Evolutionary conservation across 1,140 invertebrate genomes (phyloP).

Genomic region (Mamestra configurata): DNA sequence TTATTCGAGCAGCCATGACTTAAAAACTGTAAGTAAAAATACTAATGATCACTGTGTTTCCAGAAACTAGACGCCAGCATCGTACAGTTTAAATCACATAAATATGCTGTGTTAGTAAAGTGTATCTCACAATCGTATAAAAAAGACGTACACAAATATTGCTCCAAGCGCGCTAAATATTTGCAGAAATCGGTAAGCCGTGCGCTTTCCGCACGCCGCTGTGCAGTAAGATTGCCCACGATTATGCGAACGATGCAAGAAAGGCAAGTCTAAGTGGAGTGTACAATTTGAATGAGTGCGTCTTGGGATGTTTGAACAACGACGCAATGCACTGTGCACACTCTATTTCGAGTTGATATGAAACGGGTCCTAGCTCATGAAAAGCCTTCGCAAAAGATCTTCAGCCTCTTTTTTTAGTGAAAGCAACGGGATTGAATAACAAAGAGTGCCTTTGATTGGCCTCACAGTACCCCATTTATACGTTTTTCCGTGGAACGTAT

Average conservation of each 20-base stretch:
- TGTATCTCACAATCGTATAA: neutral
- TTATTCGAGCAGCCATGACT: no score
- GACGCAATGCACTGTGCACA: constrained; percentile 69
- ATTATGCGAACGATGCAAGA: constrained; percentile 68
- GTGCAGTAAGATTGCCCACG: constrained; percentile 64
- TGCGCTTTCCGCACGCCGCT: constrained; percentile 11
- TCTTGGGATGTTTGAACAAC: constrained; percentile 73
- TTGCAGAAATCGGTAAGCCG: constrained; percentile 40
- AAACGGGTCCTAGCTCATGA: constrained; percentile 62
- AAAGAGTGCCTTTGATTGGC: constrained; percentile 73
- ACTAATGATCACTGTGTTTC: no score
- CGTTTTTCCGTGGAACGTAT: constrained; percentile 25
- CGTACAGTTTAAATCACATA: no score
- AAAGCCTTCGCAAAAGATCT: constrained; percentile 63
- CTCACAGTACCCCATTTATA: constrained; percentile 52
- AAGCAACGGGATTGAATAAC: constrained; percentile 74
- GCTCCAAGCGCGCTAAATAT: neutral
- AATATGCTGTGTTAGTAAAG: neutral
- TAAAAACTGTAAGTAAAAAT: no score
- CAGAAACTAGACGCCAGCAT: no score
- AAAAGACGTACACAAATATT: constrained; percentile 11
- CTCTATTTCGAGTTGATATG: constrained; percentile 76
- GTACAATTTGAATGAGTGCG: constrained; percentile 76
- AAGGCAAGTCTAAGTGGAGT: constrained; percentile 61
- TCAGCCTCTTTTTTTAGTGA: constrained; percentile 59